Percentiles rank a stretch among this genome's conserved stretches.
Evolutionary conservation across 2,797 vertebrate genomes (phyloP).

Genomic region (Cichlasoma orientale): DNA sequence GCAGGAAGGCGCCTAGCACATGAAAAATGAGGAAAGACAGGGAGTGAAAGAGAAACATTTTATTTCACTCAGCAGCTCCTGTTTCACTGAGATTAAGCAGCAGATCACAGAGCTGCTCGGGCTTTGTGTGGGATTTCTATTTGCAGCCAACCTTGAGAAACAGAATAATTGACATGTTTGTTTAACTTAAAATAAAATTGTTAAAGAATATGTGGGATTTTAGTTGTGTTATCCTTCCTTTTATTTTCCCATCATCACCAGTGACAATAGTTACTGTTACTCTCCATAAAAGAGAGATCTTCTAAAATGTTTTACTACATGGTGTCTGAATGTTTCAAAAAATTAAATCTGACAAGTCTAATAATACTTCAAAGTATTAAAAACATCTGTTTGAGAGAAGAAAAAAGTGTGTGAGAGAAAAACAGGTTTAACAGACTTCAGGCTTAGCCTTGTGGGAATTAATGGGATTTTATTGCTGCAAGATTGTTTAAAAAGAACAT

Average conservation of each 20-base stretch:
- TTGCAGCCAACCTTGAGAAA: too few relatives aligned
- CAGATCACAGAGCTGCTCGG: background rate
- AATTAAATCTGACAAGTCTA: background rate
- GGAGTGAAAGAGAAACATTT: too few relatives aligned
- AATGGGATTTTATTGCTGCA: background rate
- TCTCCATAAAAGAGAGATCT: background rate
- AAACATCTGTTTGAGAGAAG: background rate
- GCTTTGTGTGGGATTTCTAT: too few relatives aligned
- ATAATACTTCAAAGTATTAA: background rate
- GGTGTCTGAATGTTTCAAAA: background rate
- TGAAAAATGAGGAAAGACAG: too few relatives aligned
- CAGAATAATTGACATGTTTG: too few relatives aligned
- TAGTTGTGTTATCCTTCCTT: background rate
- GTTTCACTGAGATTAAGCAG: too few relatives aligned
- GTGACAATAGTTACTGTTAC: background rate
- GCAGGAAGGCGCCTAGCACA: too few relatives aligned
- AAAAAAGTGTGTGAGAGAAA: background rate
- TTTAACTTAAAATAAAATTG: too few relatives aligned
- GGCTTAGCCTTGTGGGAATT: background rate
- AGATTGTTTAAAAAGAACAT: background rate
- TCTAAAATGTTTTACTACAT: too few relatives aligned
- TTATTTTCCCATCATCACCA: background rate
- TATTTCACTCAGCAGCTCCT: too few relatives aligned
- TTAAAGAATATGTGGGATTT: rapidly evolving
- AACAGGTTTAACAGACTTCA: background rate